These are phyloP conservation scores for Bombus soroeensis DNA, from an alignment of 1,140 invertebrate species.

Conservation along the genomic window DNA sequence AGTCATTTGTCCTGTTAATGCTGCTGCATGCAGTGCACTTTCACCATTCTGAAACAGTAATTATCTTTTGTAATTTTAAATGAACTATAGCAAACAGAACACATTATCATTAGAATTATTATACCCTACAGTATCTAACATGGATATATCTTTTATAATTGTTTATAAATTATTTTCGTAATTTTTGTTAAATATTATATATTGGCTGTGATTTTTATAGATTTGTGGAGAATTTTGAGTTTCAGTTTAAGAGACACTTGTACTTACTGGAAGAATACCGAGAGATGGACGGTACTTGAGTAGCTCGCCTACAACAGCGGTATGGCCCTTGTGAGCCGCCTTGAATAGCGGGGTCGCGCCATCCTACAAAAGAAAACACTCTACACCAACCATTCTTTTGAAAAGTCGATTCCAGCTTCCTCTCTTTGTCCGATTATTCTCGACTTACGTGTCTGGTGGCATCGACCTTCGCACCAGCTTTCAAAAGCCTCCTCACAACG, in stretches of 20 bases:
- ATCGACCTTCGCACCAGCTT: constrained; percentile 91
- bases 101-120: not conserved
- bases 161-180: not conserved
- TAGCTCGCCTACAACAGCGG: constrained; percentile 92
- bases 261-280: constrained; percentile 90
- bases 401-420: constrained; percentile 22
- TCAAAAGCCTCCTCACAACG: constrained; percentile 90
- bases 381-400: not conserved
- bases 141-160: not conserved
- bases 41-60: constrained; percentile 91
- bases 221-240: not conserved
- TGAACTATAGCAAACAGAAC: not conserved
- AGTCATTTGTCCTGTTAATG: constrained; percentile 92
- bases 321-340: constrained; percentile 95
- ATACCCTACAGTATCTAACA: not conserved
- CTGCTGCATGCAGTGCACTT: constrained; percentile 93
- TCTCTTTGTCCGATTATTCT: constrained; percentile 6
- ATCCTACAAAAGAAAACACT: constrained; percentile 85
- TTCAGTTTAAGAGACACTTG: not conserved
- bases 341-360: constrained; percentile 96
- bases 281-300: constrained; percentile 92
- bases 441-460: constrained; percentile 88
- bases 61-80: not conserved
- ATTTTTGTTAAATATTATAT: not conserved
- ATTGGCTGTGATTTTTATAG: not conserved